Evolutionary conservation across 2,888 invertebrate genomes (phyloP).

Genomic region (Drosophila anomalipes): DNA sequence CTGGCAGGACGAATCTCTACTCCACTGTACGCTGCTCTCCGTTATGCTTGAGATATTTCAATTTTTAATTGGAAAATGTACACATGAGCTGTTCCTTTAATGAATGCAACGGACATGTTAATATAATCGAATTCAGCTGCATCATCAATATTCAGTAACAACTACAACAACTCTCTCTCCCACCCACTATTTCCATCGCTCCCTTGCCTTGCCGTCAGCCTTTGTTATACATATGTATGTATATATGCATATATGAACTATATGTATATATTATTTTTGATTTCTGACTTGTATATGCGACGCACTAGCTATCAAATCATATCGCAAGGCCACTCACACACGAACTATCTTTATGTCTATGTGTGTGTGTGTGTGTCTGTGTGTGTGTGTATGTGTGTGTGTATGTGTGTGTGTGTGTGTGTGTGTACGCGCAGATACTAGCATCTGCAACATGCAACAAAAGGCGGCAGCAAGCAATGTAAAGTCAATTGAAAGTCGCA

Average conservation of each 20-base stretch:
- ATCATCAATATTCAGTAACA: conserved; percentile 58
- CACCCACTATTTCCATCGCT: not conserved
- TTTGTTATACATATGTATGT: conserved; percentile 12
- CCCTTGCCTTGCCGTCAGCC: not conserved
- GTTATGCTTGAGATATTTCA: conserved; percentile 79
- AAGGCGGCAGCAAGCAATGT: conserved; percentile 37
- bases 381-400: conserved; percentile 15
- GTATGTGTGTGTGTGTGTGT: conserved; percentile 4
- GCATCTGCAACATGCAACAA: conserved; percentile 36
- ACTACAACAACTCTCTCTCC: not conserved
- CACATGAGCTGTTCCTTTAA: conserved; percentile 82
- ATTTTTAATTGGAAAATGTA: conserved; percentile 84
- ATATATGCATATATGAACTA: not conserved
- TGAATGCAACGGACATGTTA: conserved; percentile 76
- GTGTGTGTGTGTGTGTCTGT: conserved; percentile 3
- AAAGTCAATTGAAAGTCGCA: conserved; percentile 77
- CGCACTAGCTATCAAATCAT: conserved; percentile 46
- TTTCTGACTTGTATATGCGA: conserved; percentile 41
- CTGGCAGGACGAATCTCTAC: conserved; percentile 39
- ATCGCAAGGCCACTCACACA: conserved; percentile 25
- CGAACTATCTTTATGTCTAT: not conserved
- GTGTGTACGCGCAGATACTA: conserved; percentile 1
- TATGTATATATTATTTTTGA: conserved; percentile 1
- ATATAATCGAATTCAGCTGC: conserved; percentile 54
- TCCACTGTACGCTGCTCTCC: conserved; percentile 23